Percentiles rank a stretch among this genome's conserved stretches.
These are phyloP conservation scores for Syngnathus acus DNA, from an alignment of 2,797 vertebrate species.

Conservation along the genomic window DNA sequence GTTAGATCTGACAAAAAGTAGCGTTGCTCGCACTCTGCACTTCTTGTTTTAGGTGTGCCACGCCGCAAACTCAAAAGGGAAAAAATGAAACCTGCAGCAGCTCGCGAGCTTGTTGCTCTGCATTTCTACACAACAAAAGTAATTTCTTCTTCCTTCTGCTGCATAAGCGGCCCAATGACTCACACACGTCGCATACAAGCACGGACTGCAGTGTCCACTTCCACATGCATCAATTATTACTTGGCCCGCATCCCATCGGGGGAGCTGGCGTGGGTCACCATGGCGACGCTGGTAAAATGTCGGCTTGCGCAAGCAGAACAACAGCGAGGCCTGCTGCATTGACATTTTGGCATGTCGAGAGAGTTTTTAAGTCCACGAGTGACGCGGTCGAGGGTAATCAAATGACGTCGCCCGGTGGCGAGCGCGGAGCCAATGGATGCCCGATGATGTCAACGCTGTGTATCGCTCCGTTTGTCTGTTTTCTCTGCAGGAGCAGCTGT, in stretches of 20 bases:
- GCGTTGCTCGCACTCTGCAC: not conserved
- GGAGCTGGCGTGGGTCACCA: constrained; percentile 46
- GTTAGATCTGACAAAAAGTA: not conserved
- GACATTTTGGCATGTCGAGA: not conserved
- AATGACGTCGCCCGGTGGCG: not conserved
- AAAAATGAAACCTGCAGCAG: not conserved
- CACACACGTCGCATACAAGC: constrained; percentile 30
- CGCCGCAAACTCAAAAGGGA: constrained; percentile 1
- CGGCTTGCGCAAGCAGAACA: not conserved
- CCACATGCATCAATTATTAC: constrained; percentile 63
- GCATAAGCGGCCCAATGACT: constrained; percentile 58
- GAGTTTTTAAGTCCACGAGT: not conserved
- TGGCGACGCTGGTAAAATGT: constrained; percentile 35
- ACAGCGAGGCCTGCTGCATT: not conserved
- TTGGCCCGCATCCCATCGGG: constrained; percentile 47
- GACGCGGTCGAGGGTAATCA: not conserved
- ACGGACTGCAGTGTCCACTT: constrained; percentile 52
- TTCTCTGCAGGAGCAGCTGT: constrained; percentile 45
- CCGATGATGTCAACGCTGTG: constrained; percentile 23
- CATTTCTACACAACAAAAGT: not conserved
- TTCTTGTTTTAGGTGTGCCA: not conserved
- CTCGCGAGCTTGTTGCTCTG: not conserved
- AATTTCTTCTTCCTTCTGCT: constrained; percentile 30
- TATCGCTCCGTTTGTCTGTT: constrained; percentile 15
- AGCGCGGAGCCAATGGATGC: not conserved